Evolutionary conservation across 2,888 invertebrate genomes (phyloP).

Genomic region (Gnatocerus cornutus): DNA sequence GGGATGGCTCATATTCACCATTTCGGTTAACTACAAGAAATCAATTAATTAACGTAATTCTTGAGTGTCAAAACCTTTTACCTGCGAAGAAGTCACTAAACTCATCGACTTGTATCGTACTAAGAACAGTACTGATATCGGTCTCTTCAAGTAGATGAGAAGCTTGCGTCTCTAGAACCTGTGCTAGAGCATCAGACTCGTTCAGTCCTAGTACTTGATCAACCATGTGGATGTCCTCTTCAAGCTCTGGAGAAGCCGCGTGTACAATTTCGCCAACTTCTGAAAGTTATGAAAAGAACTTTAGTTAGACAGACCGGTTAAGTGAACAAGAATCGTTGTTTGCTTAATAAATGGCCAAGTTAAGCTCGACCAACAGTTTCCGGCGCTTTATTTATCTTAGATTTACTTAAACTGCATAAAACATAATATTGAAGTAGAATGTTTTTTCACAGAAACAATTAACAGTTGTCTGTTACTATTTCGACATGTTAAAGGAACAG

Average conservation of each 20-base stretch:
- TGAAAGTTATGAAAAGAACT: not conserved
- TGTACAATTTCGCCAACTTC: constrained; percentile 55
- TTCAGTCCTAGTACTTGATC: constrained; percentile 75
- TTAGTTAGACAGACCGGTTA: too few species aligned
- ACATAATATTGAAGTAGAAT: too few species aligned
- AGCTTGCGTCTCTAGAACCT: constrained; percentile 79
- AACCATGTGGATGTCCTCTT: constrained; percentile 73
- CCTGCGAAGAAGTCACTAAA: constrained; percentile 88
- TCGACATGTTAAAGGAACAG: too few species aligned
- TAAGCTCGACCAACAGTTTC: too few species aligned
- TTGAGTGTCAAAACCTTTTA: constrained; percentile 47
- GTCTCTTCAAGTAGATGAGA: constrained; percentile 80
- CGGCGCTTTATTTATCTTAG: too few species aligned
- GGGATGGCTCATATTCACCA: constrained; percentile 81
- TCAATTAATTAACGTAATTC: not conserved
- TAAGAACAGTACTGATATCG: constrained; percentile 85
- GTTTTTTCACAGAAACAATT: too few species aligned
- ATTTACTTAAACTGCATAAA: too few species aligned
- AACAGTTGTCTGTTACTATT: too few species aligned
- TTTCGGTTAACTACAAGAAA: constrained; percentile 76
- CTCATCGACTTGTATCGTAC: constrained; percentile 85
- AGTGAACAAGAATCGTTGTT: too few species aligned
- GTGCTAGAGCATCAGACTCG: constrained; percentile 76
- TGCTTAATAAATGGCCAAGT: too few species aligned
- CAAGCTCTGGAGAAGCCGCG: constrained; percentile 63